phyloP scores from a whole-genome alignment of 23 tunicate genomes.

The Ciona savignyi region DNA sequence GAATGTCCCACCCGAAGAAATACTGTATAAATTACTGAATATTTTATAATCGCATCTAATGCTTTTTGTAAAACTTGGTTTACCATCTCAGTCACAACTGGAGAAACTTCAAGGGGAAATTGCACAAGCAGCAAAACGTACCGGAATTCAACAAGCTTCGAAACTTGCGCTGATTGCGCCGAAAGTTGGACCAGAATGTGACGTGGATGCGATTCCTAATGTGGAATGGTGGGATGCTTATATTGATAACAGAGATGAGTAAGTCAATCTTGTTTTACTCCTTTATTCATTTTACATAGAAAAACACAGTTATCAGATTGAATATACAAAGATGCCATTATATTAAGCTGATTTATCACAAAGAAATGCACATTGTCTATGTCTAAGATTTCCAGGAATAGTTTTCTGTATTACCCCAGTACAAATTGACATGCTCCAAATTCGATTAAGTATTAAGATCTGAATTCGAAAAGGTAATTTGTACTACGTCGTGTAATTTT shows the following conservation, averaged over 20 bases:
- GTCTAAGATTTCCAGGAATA: too few relatives aligned
- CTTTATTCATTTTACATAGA: too few relatives aligned
- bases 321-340: too few relatives aligned
- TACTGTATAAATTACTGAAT: neutral
- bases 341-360: too few relatives aligned
- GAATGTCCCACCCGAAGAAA: neutral
- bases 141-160: conserved; percentile 96
- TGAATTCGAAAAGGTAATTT: too few relatives aligned
- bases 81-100: conserved; percentile 51
- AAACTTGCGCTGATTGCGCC: conserved; percentile 90
- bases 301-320: too few relatives aligned
- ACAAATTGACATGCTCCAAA: too few relatives aligned
- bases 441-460: too few relatives aligned
- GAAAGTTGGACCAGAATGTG: conserved; percentile 12
- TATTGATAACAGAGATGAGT: conserved; percentile 24
- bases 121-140: conserved; percentile 82
- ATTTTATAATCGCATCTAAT: neutral
- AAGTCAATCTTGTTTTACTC: too few relatives aligned
- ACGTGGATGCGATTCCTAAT: conserved; percentile 42
- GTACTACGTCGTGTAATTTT: too few relatives aligned
- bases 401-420: neutral
- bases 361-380: too few relatives aligned
- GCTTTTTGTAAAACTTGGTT: neutral
- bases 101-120: conserved; percentile 89
- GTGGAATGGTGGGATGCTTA: conserved; percentile 97